A percentile compares a stretch with the other conserved stretches of the same genome.
These are phyloP conservation scores for Aricia agestis DNA, from an alignment of 1,140 invertebrate species.

Conservation along the genomic window DNA sequence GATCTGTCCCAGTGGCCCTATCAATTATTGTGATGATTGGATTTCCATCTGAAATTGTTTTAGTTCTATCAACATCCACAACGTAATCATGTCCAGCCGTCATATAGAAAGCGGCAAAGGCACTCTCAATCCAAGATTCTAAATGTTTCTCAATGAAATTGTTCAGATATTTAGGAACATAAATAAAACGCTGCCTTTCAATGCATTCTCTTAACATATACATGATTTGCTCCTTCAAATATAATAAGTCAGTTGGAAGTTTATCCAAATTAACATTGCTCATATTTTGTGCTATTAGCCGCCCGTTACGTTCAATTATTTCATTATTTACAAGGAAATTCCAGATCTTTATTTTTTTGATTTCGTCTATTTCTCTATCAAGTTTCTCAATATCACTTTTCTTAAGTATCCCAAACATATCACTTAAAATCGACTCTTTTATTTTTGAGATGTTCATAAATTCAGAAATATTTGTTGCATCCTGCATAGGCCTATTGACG, in stretches of 20 bases:
- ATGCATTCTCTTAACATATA: constrained; percentile 16
- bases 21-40: constrained; percentile 22
- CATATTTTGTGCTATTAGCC: constrained; percentile 8
- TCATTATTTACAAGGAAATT: constrained; percentile 9
- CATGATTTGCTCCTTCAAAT: constrained; percentile 10
- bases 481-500: constrained; percentile 9
- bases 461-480: neutral
- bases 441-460: constrained; percentile 11
- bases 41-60: constrained; percentile 18
- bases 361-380: constrained; percentile 7
- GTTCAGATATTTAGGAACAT: constrained; percentile 18
- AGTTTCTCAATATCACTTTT: constrained; percentile 19
- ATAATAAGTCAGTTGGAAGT: constrained; percentile 4
- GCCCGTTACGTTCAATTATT: constrained; percentile 12
- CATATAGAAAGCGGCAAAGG: constrained; percentile 18
- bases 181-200: constrained; percentile 1
- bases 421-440: constrained; percentile 15
- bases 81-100: constrained; percentile 21
- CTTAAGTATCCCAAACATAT: constrained; percentile 15
- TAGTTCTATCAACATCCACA: constrained; percentile 21
- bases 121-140: constrained; percentile 21
- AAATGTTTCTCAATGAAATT: constrained; percentile 21
- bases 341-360: constrained; percentile 9
- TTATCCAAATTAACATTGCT: constrained; percentile 7
- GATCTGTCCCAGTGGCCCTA: constrained; percentile 21